These are phyloP conservation scores for Cyanocitta stelleri DNA, from an alignment of 2,113 vertebrate genomes.

Conservation along the genomic window DNA sequence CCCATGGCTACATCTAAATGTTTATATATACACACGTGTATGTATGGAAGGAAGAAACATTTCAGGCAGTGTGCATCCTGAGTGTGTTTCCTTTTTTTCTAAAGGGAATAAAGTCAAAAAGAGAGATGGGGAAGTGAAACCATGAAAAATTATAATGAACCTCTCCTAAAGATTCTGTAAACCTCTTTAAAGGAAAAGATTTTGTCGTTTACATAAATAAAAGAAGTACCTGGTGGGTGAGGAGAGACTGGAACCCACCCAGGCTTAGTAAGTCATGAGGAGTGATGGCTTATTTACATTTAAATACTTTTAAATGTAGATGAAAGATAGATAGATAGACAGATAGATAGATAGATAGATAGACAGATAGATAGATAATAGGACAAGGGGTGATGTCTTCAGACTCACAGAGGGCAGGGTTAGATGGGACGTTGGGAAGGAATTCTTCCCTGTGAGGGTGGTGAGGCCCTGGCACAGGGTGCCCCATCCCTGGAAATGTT, in stretches of 20 bases:
- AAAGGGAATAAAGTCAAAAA: background rate
- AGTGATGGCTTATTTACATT: background rate
- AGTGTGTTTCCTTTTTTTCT: background rate
- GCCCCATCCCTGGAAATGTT: background rate
- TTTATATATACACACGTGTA: accelerated
- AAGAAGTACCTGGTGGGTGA: accelerated
- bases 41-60: accelerated
- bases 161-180: background rate
- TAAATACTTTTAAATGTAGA: background rate
- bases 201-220: background rate
- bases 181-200: background rate
- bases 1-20: accelerated
- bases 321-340: too few species aligned
- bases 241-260: accelerated
- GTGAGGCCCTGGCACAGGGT: background rate
- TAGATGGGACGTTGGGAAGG: background rate
- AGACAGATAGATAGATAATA: background rate
- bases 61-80: accelerated
- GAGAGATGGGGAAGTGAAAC: background rate
- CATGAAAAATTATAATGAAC: accelerated
- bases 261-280: background rate
- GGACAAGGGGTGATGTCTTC: background rate
- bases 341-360: background rate
- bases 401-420: background rate
- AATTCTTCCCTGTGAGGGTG: background rate